Evolutionary conservation across 2,113 vertebrate species (phyloP), one percentile per base, ranked within the genome.

Genomic region (Catharus fuscescens): DNA sequence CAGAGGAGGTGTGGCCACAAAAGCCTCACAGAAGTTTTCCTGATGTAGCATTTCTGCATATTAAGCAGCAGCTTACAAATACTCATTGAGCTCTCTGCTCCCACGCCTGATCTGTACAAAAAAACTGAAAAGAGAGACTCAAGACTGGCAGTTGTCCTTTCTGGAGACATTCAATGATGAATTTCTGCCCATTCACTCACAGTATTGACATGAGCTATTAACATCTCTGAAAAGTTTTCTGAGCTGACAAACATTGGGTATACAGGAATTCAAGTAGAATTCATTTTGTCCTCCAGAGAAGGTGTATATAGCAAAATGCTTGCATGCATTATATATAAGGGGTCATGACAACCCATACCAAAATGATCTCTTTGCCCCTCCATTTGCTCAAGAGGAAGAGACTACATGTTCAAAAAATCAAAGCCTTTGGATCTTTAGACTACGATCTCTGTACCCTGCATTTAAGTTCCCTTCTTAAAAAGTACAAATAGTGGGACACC

Each of bases 21-120:
- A 96, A 96, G 96, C 96, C 78, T 92, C 89, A 95, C 92, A 97
- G 86, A 86, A 96, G 4, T 92, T 95, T 98, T 97, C 97, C 97
- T 95, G 96, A 96, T 94, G 96, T 95, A 95, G 97, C 98, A 97
- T 97, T 98, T 96, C 97, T 98, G 98, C 98, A 99, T 99, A 98
- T 98, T 98, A 98, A 98, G 92, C 96, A 99, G 98, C 96, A 98
- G 98, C 96, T 97, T 98, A 98, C 97, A 97, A 97, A 97, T 89
- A 98, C 98, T 98, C 98, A 98, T 87, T 97, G 97, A 98, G 97
- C 95, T 95, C 95, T 94, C 92, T 94, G 97, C 98, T 98, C 98
- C 97, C 98, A 98, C 90, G 98, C 97, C 95, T 96, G 95, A 93
- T 95, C 93, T 45, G 96, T 96, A 98, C 96, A 98, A 96, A 98